Evolutionary conservation across 2,797 vertebrate species (phyloP).

Genomic region (Kryptopterus vitreolus): DNA sequence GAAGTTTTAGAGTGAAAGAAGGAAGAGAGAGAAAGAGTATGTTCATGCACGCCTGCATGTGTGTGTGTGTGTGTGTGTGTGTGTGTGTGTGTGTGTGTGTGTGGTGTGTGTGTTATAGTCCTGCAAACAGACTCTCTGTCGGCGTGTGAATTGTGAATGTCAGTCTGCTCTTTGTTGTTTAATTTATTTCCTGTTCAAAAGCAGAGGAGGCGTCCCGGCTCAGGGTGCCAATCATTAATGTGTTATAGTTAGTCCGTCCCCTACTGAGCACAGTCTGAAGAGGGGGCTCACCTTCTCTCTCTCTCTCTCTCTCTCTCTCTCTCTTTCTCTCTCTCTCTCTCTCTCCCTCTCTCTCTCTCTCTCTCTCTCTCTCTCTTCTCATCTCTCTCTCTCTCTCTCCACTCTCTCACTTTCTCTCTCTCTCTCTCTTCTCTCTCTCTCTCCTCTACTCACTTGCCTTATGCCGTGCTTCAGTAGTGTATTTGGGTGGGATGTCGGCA

Average conservation of each 20-base stretch:
- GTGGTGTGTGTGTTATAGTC: constrained; percentile 30
- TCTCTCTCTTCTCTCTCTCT: constrained; percentile 46
- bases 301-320: constrained; percentile 46
- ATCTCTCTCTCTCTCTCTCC: constrained; percentile 41
- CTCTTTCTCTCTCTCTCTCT: constrained; percentile 23
- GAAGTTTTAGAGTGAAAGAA: not conserved
- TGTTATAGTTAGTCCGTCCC: constrained; percentile 79
- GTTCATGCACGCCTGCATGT: constrained; percentile 15
- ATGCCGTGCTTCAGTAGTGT: not conserved
- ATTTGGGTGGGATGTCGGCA: not conserved
- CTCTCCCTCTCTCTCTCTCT: constrained; percentile 20
- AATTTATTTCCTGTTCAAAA: constrained; percentile 87
- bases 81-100: constrained; percentile 27
- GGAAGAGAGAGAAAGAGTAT: not conserved
- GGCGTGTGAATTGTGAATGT: constrained; percentile 81
- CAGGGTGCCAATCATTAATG: constrained; percentile 82
- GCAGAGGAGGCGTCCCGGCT: constrained; percentile 77
- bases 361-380: constrained; percentile 6
- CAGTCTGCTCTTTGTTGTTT: constrained; percentile 84
- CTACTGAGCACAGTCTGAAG: constrained; percentile 75
- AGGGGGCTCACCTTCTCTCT: constrained; percentile 54
- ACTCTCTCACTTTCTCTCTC: constrained; percentile 41
- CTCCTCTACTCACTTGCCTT: constrained; percentile 27
- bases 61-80: constrained; percentile 16
- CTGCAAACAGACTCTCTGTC: constrained; percentile 68